These are phyloP conservation scores for Nasonia longicornis DNA, from an alignment of 1,140 invertebrate genomes.

Conservation along the genomic window DNA sequence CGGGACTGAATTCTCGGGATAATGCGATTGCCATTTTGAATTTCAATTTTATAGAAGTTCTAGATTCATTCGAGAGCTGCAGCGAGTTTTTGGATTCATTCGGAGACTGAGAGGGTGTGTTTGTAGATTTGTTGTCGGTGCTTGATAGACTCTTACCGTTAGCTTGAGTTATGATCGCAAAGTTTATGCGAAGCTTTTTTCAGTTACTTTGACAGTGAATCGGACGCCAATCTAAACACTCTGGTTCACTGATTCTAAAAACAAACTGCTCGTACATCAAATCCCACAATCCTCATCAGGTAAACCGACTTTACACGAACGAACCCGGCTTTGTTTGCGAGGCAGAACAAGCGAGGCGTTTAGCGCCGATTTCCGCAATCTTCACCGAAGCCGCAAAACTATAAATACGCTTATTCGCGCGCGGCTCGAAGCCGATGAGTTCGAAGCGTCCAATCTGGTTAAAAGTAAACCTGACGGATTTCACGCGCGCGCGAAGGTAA, in stretches of 20 bases:
- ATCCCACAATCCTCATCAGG: background rate
- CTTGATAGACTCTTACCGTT: too few relatives aligned
- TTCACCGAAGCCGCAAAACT: background rate
- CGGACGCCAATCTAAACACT: background rate
- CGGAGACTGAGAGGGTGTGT: background rate
- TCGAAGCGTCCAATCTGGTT: background rate
- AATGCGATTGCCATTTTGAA: background rate
- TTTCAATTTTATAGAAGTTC: too few relatives aligned
- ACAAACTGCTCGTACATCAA: background rate
- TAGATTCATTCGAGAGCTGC: background rate
- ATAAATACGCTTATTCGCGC: slow-evolving; percentile 1
- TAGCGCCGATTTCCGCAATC: background rate
- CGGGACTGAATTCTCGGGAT: background rate
- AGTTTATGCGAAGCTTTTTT: too few relatives aligned
- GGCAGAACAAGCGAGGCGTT: background rate
- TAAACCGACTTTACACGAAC: background rate
- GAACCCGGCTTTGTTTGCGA: background rate
- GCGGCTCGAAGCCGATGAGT: background rate
- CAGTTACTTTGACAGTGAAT: too few relatives aligned
- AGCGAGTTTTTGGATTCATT: background rate
- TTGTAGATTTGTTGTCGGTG: background rate
- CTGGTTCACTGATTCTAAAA: background rate
- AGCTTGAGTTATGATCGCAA: too few relatives aligned
- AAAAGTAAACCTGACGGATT: background rate
- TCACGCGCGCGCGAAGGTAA: background rate